A percentile compares a stretch with the other conserved stretches of the same genome.
Evolutionary conservation across 2,888 invertebrate species (phyloP).

Genomic region (Neocrepidodera transversa): DNA sequence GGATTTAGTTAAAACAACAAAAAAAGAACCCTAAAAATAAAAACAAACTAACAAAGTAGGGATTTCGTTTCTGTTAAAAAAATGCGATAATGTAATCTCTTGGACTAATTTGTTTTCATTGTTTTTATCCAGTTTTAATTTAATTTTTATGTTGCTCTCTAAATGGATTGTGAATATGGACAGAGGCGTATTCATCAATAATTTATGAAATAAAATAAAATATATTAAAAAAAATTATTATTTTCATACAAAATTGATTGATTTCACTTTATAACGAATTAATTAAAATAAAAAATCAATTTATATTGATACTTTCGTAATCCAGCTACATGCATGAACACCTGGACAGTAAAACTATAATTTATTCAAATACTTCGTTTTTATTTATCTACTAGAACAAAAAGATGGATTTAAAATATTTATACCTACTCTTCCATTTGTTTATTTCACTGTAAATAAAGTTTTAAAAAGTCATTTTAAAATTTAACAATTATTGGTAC

Average conservation of each 20-base stretch:
- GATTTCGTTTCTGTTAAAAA: background rate
- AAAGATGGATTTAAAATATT: too few species aligned
- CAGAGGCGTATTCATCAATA: background rate
- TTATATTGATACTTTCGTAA: background rate
- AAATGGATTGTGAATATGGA: background rate
- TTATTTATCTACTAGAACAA: too few species aligned
- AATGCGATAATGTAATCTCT: constrained; percentile 6
- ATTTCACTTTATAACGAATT: too few species aligned
- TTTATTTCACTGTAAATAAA: too few species aligned
- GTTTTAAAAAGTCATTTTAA: too few species aligned
- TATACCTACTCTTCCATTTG: too few species aligned
- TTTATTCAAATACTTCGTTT: background rate
- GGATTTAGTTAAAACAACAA: too few species aligned
- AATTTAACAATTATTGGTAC: too few species aligned
- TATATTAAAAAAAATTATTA: too few species aligned
- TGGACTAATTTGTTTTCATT: constrained; percentile 3
- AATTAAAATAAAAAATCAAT: constrained; percentile 5
- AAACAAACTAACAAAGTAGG: background rate
- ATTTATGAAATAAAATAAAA: too few species aligned
- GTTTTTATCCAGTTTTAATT: constrained; percentile 6
- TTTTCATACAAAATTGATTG: too few species aligned
- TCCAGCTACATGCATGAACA: background rate
- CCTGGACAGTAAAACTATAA: background rate
- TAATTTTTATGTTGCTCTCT: background rate
- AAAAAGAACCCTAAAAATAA: background rate